These are phyloP conservation scores for Danio tinwini DNA, from an alignment of 2,797 vertebrate species.

Conservation along the genomic window DNA sequence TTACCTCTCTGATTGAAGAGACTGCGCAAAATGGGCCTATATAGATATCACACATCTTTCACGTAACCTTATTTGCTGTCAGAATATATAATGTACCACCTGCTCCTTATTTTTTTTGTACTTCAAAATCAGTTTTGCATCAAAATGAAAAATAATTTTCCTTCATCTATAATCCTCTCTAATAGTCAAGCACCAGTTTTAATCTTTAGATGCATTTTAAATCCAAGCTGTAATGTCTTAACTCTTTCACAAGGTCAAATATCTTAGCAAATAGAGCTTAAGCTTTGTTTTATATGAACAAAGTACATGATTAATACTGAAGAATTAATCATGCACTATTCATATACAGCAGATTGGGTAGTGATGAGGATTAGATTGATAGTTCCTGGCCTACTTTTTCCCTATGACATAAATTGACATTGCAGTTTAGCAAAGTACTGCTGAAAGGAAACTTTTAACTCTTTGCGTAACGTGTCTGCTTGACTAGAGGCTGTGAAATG, in stretches of 20 bases:
- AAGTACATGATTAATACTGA: slow-evolving; percentile 88
- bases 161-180: slow-evolving; percentile 84
- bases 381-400: slow-evolving; percentile 82
- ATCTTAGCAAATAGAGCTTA: slow-evolving; percentile 87
- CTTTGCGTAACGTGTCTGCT: slow-evolving; percentile 39
- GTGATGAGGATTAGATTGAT: slow-evolving; percentile 80
- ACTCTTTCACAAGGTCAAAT: slow-evolving; percentile 87
- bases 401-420: slow-evolving; percentile 78
- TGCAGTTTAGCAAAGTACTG: slow-evolving; percentile 73
- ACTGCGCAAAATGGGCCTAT: slow-evolving; percentile 48
- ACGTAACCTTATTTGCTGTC: slow-evolving; percentile 64
- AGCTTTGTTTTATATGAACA: slow-evolving; percentile 90
- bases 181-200: slow-evolving; percentile 86
- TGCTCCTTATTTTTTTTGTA: slow-evolving; percentile 73
- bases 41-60: slow-evolving; percentile 59
- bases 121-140: slow-evolving; percentile 82
- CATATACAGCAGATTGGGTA: slow-evolving; percentile 84
- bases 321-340: slow-evolving; percentile 87
- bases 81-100: slow-evolving; percentile 74
- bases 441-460: slow-evolving; percentile 74
- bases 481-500: background rate
- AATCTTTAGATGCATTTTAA: slow-evolving; percentile 90
- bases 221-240: slow-evolving; percentile 87
- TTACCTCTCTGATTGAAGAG: slow-evolving; percentile 66
- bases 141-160: slow-evolving; percentile 86